Conservation (phyloP, 1,140 invertebrate genomes). For the Atta cephalotes region DNA sequence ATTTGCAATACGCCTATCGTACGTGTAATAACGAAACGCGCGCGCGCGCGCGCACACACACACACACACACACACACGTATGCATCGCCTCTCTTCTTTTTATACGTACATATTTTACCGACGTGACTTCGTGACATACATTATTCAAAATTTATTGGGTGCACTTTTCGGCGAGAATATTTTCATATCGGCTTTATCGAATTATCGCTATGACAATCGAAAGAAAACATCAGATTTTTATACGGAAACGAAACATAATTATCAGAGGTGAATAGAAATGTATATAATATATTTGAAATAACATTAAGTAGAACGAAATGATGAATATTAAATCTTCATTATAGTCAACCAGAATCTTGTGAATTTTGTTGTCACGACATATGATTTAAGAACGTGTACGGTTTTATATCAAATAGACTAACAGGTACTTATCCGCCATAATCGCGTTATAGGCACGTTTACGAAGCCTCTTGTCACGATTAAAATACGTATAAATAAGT, state of each 20-base stretch:
- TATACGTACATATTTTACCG: background rate
- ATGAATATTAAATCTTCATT: slow-evolving; percentile 16
- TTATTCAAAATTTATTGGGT: slow-evolving; percentile 47
- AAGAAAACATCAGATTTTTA: slow-evolving; percentile 12
- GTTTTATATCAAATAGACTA: background rate
- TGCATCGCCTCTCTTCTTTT: background rate
- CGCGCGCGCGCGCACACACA: background rate
- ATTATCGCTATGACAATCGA: background rate
- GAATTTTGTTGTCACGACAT: background rate
- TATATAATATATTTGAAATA: background rate
- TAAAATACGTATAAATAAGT: slow-evolving; percentile 25
- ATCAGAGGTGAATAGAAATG: slow-evolving; percentile 1
- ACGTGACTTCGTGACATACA: slow-evolving; percentile 23
- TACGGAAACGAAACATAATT: background rate
- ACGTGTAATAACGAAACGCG: slow-evolving; percentile 67
- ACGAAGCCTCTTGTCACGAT: slow-evolving; percentile 32
- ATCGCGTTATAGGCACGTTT: slow-evolving; percentile 35
- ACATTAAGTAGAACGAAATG: background rate
- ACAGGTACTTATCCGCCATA: slow-evolving; percentile 21
- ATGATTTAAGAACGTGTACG: background rate
- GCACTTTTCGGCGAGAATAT: slow-evolving; percentile 26
- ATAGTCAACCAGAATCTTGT: background rate
- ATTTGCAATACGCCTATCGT: slow-evolving; percentile 63
- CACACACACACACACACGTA: no score
- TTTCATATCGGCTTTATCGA: slow-evolving; percentile 43